Evolutionary conservation across 2,113 vertebrate genomes (phyloP).

Genomic region (Gasterosteus nipponicus): DNA sequence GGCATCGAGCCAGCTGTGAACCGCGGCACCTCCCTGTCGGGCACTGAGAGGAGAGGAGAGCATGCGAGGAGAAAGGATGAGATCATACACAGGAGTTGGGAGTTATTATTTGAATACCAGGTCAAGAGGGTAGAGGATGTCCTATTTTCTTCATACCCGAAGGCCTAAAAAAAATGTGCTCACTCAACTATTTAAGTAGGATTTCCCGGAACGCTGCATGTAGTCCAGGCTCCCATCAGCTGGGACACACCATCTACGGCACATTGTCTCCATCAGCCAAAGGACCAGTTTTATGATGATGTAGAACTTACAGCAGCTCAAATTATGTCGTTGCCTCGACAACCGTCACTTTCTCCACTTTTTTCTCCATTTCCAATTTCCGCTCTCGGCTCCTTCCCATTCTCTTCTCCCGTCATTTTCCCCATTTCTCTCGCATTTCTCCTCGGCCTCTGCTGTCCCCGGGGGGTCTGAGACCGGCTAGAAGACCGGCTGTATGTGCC

Average conservation of each 20-base stretch:
- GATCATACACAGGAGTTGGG: not conserved
- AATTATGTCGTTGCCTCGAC: conserved; percentile 45
- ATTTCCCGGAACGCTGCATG: conserved; percentile 3
- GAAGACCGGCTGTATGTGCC: conserved; percentile 62
- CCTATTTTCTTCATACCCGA: not conserved
- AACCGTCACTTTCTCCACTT: conserved; percentile 30
- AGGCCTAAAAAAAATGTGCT: not conserved
- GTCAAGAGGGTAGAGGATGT: not conserved
- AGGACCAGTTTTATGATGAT: conserved; percentile 35
- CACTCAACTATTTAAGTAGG: not conserved
- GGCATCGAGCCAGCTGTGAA: conserved; percentile 72
- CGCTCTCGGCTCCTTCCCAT: conserved; percentile 43
- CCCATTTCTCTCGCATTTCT: conserved; percentile 58
- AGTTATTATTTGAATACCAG: not conserved
- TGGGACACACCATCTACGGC: conserved; percentile 1
- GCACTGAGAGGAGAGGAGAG: conserved; percentile 37
- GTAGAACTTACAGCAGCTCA: conserved; percentile 36
- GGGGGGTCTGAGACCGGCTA: conserved; percentile 65
- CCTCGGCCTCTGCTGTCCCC: conserved; percentile 64
- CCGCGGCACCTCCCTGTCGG: conserved; percentile 54
- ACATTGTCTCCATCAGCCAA: conserved; percentile 45
- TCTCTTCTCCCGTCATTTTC: conserved; percentile 59
- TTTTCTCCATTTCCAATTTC: conserved; percentile 62
- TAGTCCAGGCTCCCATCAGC: not conserved
- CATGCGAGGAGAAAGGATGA: not conserved